Conservation (phyloP, 2,888 invertebrate species). For the Hetaerina titia region DNA sequence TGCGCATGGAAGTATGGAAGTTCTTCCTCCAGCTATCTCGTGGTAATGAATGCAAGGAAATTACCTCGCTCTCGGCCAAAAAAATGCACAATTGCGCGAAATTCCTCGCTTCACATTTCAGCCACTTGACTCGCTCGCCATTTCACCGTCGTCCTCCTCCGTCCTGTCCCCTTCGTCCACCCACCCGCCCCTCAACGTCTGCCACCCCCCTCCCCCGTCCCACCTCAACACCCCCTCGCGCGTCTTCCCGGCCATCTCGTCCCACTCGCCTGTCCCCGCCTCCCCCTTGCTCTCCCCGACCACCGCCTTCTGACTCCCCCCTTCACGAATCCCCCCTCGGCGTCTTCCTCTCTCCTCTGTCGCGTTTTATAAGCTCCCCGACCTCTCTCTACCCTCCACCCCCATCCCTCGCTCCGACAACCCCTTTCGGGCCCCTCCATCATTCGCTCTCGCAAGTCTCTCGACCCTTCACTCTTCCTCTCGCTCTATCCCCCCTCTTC, state of each 20-base stretch:
- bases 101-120: neutral
- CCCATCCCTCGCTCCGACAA: too few relatives aligned
- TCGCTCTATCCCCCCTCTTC: neutral
- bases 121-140: neutral
- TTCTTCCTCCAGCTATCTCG: neutral
- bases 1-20: neutral
- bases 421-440: too few relatives aligned
- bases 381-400: too few relatives aligned
- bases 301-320: too few relatives aligned
- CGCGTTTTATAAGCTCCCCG: too few relatives aligned
- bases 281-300: too few relatives aligned
- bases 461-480: neutral
- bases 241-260: neutral
- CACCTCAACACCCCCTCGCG: neutral
- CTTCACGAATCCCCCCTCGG: too few relatives aligned
- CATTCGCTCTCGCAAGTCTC: too few relatives aligned
- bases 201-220: neutral
- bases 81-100: neutral
- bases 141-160: neutral
- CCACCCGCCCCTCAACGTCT: neutral
- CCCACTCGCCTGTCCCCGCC: neutral
- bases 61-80: neutral
- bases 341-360: too few relatives aligned
- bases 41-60: neutral
- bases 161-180: neutral